phyloP scores from a whole-genome alignment of 2,113 vertebrate species.

The Pangasianodon hypophthalmus region DNA sequence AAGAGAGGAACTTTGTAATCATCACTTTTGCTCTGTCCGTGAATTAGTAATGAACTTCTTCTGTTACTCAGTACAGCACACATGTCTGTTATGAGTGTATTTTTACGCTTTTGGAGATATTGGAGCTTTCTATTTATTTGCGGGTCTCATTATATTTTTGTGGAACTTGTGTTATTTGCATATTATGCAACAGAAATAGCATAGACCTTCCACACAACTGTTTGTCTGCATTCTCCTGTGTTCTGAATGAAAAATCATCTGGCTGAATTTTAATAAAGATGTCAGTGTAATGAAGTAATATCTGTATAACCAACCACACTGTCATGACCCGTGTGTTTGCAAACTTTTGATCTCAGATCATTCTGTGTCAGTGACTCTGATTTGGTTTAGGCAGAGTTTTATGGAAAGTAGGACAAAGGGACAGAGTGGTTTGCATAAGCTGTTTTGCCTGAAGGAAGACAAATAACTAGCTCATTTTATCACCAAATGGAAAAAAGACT shows the following conservation, averaged over 20 bases:
- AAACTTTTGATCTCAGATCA: not conserved
- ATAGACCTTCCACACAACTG: not conserved
- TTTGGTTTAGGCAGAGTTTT: not conserved
- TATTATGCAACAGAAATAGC: not conserved
- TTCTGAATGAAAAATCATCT: not conserved
- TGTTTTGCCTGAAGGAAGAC: not conserved
- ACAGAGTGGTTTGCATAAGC: not conserved
- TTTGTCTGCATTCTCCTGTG: not conserved
- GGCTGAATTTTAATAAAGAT: not conserved
- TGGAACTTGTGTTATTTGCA: not conserved
- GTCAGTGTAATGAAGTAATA: too few relatives aligned
- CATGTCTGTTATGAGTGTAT: not conserved
- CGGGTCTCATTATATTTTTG: not conserved
- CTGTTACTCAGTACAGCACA: too few relatives aligned
- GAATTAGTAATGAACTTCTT: too few relatives aligned
- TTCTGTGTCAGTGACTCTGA: not conserved
- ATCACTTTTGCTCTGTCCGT: too few relatives aligned
- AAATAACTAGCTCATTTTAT: not conserved
- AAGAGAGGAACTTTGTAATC: too few relatives aligned
- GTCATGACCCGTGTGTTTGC: not conserved
- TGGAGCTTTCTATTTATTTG: not conserved
- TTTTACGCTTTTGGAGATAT: not conserved
- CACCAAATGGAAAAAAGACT: not conserved
- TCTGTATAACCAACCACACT: not conserved
- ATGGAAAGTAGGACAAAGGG: not conserved